Conservation (phyloP, 2,113 vertebrate genomes). For the Chelonoidis abingdonii region DNA sequence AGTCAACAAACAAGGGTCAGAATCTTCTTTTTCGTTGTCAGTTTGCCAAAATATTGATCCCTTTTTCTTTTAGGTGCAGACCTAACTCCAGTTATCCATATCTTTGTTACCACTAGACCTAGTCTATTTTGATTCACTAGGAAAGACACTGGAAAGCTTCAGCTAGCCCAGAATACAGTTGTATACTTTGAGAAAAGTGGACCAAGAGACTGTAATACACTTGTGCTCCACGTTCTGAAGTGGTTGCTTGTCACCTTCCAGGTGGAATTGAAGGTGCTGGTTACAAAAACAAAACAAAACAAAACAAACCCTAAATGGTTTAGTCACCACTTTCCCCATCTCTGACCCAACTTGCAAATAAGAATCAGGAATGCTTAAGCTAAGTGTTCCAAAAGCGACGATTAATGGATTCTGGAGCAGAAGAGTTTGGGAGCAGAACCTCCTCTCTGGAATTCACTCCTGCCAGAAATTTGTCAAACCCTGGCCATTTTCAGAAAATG, state of each 20-base stretch:
- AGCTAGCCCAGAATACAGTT: neutral
- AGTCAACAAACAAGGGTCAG: neutral
- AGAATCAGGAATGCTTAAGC: neutral
- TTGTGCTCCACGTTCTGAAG: neutral
- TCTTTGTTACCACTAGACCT: conserved; percentile 15
- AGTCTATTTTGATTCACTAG: conserved; percentile 10
- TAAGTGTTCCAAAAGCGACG: neutral
- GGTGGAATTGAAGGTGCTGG: neutral
- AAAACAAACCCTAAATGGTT: neutral
- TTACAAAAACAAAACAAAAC: too few species aligned
- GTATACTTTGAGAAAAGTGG: conserved; percentile 32
- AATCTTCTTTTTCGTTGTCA: conserved; percentile 28
- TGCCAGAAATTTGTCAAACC: neutral
- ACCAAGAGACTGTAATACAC: neutral
- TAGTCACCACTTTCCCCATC: neutral
- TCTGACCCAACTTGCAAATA: neutral
- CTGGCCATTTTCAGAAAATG: neutral
- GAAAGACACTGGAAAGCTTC: neutral
- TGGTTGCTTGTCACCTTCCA: neutral
- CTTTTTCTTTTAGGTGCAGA: conserved; percentile 2
- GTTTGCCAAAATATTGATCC: neutral
- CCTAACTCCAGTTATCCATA: conserved; percentile 13
- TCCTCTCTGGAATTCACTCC: neutral
- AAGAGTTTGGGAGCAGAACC: neutral
- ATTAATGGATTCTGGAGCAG: neutral